Evolutionary conservation across 2,888 invertebrate species (phyloP).

Genomic region (Eristalinus sepulchralis): DNA sequence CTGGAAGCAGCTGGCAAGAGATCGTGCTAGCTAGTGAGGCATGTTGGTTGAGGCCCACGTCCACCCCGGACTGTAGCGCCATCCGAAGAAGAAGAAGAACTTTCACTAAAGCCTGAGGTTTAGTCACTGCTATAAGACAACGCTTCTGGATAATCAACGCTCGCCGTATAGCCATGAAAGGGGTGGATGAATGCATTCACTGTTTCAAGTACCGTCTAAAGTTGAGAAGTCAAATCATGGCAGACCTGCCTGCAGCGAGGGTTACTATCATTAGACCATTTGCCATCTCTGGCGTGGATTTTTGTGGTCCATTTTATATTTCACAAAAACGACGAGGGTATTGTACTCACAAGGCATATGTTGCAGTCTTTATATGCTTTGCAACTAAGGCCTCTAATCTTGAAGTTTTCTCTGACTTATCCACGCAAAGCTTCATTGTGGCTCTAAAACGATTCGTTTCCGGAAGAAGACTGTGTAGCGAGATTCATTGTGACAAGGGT

Average conservation of each 20-base stretch:
- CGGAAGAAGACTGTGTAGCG: neutral
- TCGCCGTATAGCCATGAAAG: too few relatives aligned
- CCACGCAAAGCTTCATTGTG: neutral
- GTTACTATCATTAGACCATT: neutral
- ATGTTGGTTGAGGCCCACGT: too few relatives aligned
- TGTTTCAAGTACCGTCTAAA: neutral
- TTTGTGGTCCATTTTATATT: neutral
- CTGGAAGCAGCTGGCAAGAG: too few relatives aligned
- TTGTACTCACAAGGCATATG: neutral
- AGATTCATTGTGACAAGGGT: neutral
- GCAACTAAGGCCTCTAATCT: neutral
- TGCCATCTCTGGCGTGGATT: neutral
- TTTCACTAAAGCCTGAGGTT: too few relatives aligned
- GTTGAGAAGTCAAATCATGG: neutral
- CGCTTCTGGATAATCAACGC: too few relatives aligned
- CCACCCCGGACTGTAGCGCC: too few relatives aligned
- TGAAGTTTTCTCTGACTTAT: neutral
- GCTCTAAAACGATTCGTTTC: neutral
- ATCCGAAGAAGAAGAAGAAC: too few relatives aligned
- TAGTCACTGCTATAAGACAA: conserved; percentile 7
- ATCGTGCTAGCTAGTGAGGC: too few relatives aligned
- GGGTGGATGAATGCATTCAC: too few relatives aligned
- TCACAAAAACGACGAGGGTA: neutral
- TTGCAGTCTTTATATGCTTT: neutral
- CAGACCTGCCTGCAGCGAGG: neutral